Percentiles rank a stretch among this genome's conserved stretches.
These are phyloP conservation scores for Ammospiza caudacuta DNA, from an alignment of 2,113 vertebrate genomes.

Conservation along the genomic window DNA sequence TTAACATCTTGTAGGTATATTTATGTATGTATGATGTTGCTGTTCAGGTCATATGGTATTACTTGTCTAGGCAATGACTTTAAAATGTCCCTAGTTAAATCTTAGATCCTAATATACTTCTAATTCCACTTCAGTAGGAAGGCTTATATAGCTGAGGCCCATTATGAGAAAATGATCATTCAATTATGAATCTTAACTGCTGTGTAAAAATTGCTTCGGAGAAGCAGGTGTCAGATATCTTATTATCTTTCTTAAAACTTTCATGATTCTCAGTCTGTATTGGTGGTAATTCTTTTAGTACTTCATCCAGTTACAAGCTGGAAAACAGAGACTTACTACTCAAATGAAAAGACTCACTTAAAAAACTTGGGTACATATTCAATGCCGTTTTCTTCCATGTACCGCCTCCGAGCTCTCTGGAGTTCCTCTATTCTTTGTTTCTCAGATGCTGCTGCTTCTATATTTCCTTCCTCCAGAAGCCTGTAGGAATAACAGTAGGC, in stretches of 20 bases:
- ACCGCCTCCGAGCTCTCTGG: constrained; percentile 88
- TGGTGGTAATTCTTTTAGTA: not conserved
- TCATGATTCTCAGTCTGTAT: not conserved
- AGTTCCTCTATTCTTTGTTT: constrained; percentile 97
- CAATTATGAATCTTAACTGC: not conserved
- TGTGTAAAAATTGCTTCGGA: not conserved
- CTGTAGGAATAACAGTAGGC: constrained; percentile 62
- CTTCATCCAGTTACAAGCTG: not conserved
- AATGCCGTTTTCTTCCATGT: constrained; percentile 91
- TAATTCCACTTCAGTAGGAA: not conserved
- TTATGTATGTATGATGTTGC: not conserved
- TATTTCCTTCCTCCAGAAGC: constrained; percentile 91
- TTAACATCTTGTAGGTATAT: no score
- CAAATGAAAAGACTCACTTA: constrained; percentile 81
- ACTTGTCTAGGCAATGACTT: not conserved
- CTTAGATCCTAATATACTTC: not conserved
- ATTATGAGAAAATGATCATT: not conserved
- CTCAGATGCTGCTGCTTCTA: constrained; percentile 89
- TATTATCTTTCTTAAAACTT: not conserved
- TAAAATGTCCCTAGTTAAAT: not conserved
- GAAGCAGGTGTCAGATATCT: not conserved
- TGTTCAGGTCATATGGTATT: not conserved
- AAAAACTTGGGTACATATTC: constrained; percentile 94
- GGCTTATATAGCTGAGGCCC: not conserved
- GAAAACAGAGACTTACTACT: not conserved